A percentile compares a stretch with the other conserved stretches of the same genome.
These are phyloP conservation scores for Gallinago stenura DNA, from an alignment of 2,797 vertebrate genomes.

Conservation along the genomic window DNA sequence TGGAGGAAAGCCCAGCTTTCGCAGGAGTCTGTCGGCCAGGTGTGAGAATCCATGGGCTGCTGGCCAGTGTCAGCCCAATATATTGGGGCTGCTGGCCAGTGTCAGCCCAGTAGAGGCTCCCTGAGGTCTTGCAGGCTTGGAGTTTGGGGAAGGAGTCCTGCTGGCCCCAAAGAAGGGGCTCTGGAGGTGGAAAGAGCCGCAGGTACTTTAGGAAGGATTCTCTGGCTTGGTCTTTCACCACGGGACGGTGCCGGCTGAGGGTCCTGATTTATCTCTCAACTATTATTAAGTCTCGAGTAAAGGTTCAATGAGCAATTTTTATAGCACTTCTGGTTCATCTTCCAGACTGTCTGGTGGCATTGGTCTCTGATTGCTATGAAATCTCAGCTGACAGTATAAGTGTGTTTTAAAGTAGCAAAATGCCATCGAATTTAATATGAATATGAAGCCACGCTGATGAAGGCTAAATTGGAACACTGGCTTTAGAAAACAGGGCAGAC, in stretches of 20 bases:
- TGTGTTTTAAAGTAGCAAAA: neutral
- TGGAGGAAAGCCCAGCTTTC: conserved; percentile 56
- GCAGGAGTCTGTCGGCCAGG: conserved; percentile 51
- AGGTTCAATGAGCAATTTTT: neutral
- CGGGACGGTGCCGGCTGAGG: neutral
- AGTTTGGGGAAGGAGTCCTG: neutral
- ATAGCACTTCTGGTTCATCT: conserved; percentile 1
- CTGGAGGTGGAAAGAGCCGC: neutral
- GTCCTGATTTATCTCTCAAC: neutral
- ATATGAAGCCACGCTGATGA: neutral
- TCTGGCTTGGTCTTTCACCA: rapidly evolving
- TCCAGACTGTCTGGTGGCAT: neutral
- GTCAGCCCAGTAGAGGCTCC: neutral
- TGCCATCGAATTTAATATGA: neutral
- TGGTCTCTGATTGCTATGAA: neutral
- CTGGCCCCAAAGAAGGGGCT: neutral
- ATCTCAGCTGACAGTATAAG: neutral
- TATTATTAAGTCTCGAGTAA: neutral
- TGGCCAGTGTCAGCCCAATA: conserved; percentile 49
- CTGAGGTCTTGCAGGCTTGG: conserved; percentile 1
- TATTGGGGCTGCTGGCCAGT: conserved; percentile 4
- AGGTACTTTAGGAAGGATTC: neutral
- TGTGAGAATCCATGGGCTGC: conserved; percentile 52
- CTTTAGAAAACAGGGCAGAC: neutral
- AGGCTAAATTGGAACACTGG: neutral